Conservation (phyloP, 1,140 invertebrate genomes). For the Pseudobourletiella spinata region DNA sequence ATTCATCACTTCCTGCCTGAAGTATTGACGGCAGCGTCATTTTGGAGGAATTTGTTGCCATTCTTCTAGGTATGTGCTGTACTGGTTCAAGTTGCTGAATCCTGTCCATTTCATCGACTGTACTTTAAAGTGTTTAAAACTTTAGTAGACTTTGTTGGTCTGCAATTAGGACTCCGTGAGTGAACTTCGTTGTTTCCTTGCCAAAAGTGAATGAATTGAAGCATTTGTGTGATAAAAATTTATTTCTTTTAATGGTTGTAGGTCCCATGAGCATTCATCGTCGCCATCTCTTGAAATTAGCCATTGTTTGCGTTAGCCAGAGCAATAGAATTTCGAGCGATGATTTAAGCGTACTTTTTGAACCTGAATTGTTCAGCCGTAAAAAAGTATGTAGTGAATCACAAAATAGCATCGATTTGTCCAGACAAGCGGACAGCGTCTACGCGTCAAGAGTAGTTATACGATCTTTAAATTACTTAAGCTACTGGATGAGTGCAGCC, state of each 20-base stretch:
- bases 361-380: neutral
- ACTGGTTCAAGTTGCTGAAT: neutral
- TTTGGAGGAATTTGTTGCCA: no score
- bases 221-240: no score
- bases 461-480: neutral
- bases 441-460: neutral
- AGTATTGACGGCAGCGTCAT: no score
- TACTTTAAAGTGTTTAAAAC: neutral
- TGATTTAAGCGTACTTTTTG: neutral
- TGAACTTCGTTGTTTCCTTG: no score
- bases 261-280: neutral
- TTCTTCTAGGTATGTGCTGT: neutral
- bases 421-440: neutral
- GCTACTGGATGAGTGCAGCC: conserved; percentile 3
- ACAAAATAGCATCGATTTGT: neutral
- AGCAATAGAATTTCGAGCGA: neutral
- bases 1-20: no score
- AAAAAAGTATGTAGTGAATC: no score
- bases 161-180: neutral
- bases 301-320: conserved; percentile 1
- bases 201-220: no score
- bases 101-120: conserved; percentile 13
- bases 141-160: neutral
- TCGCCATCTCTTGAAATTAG: neutral
- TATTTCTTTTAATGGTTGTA: no score